Evolutionary conservation across 2,888 invertebrate genomes (phyloP).

Genomic region (Chymomyza caudatula): DNA sequence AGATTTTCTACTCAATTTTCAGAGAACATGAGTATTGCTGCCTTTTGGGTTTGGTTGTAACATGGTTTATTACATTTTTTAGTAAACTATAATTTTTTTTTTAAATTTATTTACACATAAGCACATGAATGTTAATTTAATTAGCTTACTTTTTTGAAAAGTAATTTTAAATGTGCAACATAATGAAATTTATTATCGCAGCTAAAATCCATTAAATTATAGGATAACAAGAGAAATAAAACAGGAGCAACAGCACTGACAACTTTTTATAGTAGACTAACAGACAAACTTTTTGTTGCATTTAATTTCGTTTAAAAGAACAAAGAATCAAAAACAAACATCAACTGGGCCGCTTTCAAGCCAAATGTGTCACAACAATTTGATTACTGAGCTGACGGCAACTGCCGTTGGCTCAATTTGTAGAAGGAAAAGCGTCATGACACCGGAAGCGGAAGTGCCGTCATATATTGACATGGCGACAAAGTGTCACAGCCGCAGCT

Average conservation of each 20-base stretch:
- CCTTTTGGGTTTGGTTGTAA: too few relatives aligned
- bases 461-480: constrained; percentile 69
- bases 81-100: neutral
- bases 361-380: constrained; percentile 56
- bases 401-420: neutral
- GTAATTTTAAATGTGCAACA: neutral
- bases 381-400: constrained; percentile 46
- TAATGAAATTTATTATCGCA: constrained; percentile 47
- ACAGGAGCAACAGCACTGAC: neutral
- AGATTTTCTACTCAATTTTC: too few relatives aligned
- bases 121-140: constrained; percentile 8
- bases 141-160: constrained; percentile 28
- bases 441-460: constrained; percentile 69
- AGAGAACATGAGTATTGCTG: too few relatives aligned
- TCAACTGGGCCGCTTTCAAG: constrained; percentile 42
- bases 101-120: neutral
- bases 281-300: constrained; percentile 32
- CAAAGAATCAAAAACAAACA: neutral
- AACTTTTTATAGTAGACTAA: neutral
- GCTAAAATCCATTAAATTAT: constrained; percentile 38
- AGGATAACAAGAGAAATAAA: constrained; percentile 14
- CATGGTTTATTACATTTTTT: neutral
- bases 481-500: constrained; percentile 40
- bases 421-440: constrained; percentile 27
- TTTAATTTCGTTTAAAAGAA: constrained; percentile 40